phyloP scores from a whole-genome alignment of 2,888 invertebrate species.

The Diarsia dahlii region DNA sequence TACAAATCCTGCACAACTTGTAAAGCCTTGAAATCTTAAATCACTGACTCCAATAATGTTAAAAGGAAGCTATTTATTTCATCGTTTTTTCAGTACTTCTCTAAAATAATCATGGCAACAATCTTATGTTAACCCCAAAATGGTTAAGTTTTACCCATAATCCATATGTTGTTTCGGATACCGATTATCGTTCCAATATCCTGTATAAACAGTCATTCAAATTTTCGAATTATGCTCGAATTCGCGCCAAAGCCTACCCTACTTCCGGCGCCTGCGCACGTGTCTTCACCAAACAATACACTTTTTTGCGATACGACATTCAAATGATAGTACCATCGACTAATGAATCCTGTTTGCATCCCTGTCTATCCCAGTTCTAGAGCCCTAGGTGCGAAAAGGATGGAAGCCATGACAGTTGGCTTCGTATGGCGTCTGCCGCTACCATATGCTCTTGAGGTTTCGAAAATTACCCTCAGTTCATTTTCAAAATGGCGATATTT shows the following conservation, averaged over 20 bases:
- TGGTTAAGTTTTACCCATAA: slow-evolving; percentile 73
- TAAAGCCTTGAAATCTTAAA: slow-evolving; percentile 46
- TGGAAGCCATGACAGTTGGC: slow-evolving; percentile 85
- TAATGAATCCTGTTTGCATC: slow-evolving; percentile 84
- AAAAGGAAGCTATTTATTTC: slow-evolving; percentile 58
- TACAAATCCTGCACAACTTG: slow-evolving; percentile 19
- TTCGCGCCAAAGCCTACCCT: slow-evolving; percentile 89
- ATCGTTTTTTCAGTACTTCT: slow-evolving; percentile 50
- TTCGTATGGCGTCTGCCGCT: slow-evolving; percentile 87
- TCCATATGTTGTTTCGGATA: slow-evolving; percentile 85
- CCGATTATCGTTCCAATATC: slow-evolving; percentile 88
- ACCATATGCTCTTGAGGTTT: slow-evolving; percentile 90
- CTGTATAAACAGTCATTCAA: slow-evolving; percentile 82
- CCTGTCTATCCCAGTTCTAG: slow-evolving; percentile 68
- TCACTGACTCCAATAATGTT: slow-evolving; percentile 37
- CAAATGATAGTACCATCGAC: slow-evolving; percentile 87
- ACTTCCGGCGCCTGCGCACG: slow-evolving; percentile 83
- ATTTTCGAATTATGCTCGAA: slow-evolving; percentile 83
- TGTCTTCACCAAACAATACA: slow-evolving; percentile 84
- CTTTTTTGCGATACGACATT: slow-evolving; percentile 87
- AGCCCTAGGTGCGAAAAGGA: slow-evolving; percentile 72
- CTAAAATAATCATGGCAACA: slow-evolving; percentile 57
- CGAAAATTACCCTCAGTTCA: slow-evolving; percentile 85
- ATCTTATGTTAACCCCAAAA: slow-evolving; percentile 62
- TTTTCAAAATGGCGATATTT: slow-evolving; percentile 82